Evolutionary conservation across 2,113 vertebrate species (phyloP).

Genomic region (Cricetomys ansorgei): DNA sequence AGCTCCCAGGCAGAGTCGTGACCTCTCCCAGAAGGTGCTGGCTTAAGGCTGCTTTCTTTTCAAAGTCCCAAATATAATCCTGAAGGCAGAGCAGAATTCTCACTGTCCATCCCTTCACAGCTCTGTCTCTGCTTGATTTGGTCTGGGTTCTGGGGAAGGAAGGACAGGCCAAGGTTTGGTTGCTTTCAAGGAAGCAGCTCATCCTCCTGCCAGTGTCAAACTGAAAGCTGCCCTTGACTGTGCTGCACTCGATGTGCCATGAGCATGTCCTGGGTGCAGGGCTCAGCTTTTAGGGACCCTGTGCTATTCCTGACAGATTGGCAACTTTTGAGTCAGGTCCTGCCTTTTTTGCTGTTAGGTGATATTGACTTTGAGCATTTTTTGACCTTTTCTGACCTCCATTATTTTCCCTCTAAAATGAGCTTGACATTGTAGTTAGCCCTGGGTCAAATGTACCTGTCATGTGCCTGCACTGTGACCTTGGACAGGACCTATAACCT

Average conservation of each 20-base stretch:
- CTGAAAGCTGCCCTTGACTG: background rate
- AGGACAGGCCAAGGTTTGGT: background rate
- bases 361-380: background rate
- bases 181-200: background rate
- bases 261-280: rapidly evolving
- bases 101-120: background rate
- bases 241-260: background rate
- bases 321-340: background rate
- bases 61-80: background rate
- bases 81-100: background rate
- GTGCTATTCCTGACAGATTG: background rate
- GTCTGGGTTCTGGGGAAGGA: background rate
- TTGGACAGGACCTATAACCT: background rate
- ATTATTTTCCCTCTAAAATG: background rate
- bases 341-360: background rate
- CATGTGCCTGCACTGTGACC: background rate
- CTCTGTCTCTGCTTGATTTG: background rate
- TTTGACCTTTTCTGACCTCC: background rate
- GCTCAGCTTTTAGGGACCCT: background rate
- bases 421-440: background rate
- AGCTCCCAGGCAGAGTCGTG: background rate
- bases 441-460: background rate
- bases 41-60: background rate
- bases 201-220: background rate
- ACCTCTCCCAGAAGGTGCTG: background rate